Conservation (phyloP, 2,888 invertebrate genomes). For the Hedya salicella region DNA sequence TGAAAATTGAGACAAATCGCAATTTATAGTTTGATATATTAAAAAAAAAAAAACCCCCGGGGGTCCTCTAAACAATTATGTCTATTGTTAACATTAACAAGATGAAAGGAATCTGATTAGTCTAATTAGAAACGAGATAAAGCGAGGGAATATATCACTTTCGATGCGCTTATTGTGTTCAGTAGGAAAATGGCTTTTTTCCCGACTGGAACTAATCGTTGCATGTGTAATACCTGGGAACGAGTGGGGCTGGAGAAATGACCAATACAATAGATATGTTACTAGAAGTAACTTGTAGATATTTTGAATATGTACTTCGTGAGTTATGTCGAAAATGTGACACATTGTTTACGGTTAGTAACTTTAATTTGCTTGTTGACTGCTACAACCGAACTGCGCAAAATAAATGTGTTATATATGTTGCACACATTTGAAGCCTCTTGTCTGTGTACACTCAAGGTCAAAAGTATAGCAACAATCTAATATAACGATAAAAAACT, state of each 20-base stretch:
- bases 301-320: background rate
- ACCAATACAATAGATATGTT: slow-evolving; percentile 48
- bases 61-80: background rate
- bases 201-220: slow-evolving; percentile 50
- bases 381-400: too few species aligned
- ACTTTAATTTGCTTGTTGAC: too few species aligned
- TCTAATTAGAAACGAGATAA: slow-evolving; percentile 49
- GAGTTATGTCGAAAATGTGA: too few species aligned
- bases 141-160: slow-evolving; percentile 54
- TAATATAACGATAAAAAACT: too few species aligned
- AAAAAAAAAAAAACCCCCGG: background rate
- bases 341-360: background rate
- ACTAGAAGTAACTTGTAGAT: slow-evolving; percentile 43
- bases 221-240: slow-evolving; percentile 48
- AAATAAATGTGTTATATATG: too few species aligned
- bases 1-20: too few species aligned
- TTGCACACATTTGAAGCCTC: too few species aligned
- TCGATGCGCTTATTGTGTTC: slow-evolving; percentile 58
- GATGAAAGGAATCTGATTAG: slow-evolving; percentile 37
- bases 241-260: slow-evolving; percentile 53
- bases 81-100: slow-evolving; percentile 18
- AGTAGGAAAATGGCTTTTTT: slow-evolving; percentile 52
- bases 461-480: too few species aligned
- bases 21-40: background rate
- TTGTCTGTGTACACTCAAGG: too few species aligned